A percentile compares a stretch with the other conserved stretches of the same genome.
phyloP scores from a whole-genome alignment of 2,797 vertebrate genomes.

The Hapalemur alaotrensis region DNA sequence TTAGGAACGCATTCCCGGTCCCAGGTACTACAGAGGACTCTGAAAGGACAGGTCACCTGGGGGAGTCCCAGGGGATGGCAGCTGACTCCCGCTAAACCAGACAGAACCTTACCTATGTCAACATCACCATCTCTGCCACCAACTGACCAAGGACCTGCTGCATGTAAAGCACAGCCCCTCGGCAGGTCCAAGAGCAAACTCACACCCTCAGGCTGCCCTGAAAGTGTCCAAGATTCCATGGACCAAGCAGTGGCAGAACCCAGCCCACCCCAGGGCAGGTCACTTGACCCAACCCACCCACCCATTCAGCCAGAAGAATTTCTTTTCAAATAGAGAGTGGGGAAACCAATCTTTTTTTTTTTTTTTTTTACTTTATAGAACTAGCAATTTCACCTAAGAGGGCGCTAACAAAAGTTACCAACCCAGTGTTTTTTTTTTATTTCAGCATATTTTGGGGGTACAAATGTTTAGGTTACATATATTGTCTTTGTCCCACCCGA shows the following conservation, averaged over 20 bases:
- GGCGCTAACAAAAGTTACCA: not conserved
- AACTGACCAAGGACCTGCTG: not conserved
- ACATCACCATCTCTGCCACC: not conserved
- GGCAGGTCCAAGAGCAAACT: not conserved
- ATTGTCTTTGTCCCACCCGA: too few species aligned
- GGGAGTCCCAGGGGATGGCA: not conserved
- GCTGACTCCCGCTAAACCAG: not conserved
- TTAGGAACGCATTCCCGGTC: not conserved
- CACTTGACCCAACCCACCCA: too few species aligned
- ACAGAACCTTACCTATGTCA: not conserved
- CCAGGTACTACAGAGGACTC: not conserved
- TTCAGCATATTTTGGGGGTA: too few species aligned
- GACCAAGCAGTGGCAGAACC: not conserved
- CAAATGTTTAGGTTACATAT: too few species aligned
- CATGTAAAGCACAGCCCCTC: not conserved
- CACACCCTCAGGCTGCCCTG: not conserved
- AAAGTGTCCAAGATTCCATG: not conserved
- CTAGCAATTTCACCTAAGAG: not conserved
- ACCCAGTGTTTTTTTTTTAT: not conserved
- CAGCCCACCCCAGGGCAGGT: not conserved
- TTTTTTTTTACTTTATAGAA: not conserved
- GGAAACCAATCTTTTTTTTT: not conserved
- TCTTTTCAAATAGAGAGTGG: not conserved
- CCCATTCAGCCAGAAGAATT: not conserved
- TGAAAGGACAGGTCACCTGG: not conserved